A percentile compares a stretch with the other conserved stretches of the same genome.
Evolutionary conservation across 1,140 invertebrate species (phyloP).

Genomic region (Apis florea): DNA sequence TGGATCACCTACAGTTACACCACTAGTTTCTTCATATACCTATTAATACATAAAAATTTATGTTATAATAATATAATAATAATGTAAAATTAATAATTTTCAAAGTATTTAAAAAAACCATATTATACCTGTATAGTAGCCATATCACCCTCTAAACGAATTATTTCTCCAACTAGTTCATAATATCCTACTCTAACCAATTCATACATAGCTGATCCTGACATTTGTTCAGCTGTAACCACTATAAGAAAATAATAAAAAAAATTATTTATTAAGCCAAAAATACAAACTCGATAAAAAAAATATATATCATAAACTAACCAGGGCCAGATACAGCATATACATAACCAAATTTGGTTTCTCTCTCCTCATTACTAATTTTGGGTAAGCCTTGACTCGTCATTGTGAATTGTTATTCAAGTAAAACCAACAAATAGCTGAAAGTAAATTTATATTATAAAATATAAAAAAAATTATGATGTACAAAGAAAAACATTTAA

Average conservation of each 20-base stretch:
- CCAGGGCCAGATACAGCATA: slow-evolving; percentile 98
- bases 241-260: slow-evolving; percentile 83
- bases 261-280: background rate
- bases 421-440: slow-evolving; percentile 18
- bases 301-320: slow-evolving; percentile 80
- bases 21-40: slow-evolving; percentile 99
- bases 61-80: background rate
- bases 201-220: slow-evolving; percentile 99
- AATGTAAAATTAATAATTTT: background rate
- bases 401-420: slow-evolving; percentile 69
- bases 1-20: slow-evolving; percentile 99
- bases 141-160: slow-evolving; percentile 99
- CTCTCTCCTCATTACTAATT: slow-evolving; percentile 92
- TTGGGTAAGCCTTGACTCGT: slow-evolving; percentile 82
- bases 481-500: background rate
- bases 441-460: slow-evolving; percentile 9
- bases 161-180: slow-evolving; percentile 99
- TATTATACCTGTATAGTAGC: slow-evolving; percentile 95
- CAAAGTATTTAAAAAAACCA: background rate
- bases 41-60: slow-evolving; percentile 65
- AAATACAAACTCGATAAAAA: slow-evolving; percentile 12
- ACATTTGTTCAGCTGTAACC: slow-evolving; percentile 99
- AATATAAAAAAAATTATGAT: background rate
- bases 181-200: slow-evolving; percentile 98
- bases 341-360: slow-evolving; percentile 96